Percentiles rank a stretch among this genome's conserved stretches.
phyloP scores from a whole-genome alignment of 1,140 invertebrate genomes.

The Pemphigus obesinymphae region DNA sequence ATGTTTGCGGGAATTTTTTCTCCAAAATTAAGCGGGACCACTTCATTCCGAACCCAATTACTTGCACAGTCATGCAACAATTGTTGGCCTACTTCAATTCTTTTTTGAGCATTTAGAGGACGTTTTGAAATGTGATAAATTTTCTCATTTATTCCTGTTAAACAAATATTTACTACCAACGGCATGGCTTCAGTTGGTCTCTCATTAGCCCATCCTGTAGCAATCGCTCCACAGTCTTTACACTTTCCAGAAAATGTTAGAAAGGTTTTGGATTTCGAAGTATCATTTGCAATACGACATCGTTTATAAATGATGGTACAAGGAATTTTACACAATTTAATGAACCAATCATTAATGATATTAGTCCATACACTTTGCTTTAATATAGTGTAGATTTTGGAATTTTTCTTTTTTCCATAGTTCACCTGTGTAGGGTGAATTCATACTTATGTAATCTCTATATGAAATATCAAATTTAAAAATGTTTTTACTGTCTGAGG shows the following conservation, averaged over 20 bases:
- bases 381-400: not conserved
- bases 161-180: not conserved
- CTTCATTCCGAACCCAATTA: not conserved
- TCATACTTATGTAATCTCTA: not conserved
- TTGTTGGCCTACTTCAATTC: not conserved
- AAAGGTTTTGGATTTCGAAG: not conserved
- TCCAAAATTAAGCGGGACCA: not conserved
- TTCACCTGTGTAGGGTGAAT: not conserved
- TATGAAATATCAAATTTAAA: not conserved
- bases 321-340: not conserved
- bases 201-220: not conserved
- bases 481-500: not conserved
- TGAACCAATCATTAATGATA: not conserved
- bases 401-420: not conserved
- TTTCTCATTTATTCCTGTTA: not conserved
- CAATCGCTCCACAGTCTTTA: not conserved
- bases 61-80: not conserved
- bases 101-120: not conserved
- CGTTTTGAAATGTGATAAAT: not conserved
- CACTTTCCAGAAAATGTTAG: not conserved
- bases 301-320: not conserved
- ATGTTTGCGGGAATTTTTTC: not conserved
- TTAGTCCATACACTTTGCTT: not conserved
- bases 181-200: not conserved
- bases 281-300: not conserved